Base-by-base conservation (phyloP, 2,888 invertebrate genomes). In the Drosophila phalerata region DNA sequence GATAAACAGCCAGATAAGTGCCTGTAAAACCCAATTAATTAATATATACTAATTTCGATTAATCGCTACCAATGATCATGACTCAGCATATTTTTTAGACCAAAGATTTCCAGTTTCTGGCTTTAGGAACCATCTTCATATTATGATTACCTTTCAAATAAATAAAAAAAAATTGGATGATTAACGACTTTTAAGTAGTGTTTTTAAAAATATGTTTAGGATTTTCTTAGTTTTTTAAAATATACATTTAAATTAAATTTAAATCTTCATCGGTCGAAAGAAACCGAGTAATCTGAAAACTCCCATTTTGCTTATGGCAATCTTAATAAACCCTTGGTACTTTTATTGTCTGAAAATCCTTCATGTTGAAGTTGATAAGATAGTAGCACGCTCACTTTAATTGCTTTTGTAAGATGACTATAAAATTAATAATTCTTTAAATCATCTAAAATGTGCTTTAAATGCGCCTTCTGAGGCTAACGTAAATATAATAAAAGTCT, bases 401-500 rank as follows among this genome's bases (percentile, higher is more conserved):
- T n/a, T 32, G 19, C 10, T 51, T 3, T 34, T 51, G 32, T 13
- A 32, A 19, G 8, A n/a, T 43, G 22, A 13, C 22, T n/a, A 8
- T 22, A 22, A 22, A 25, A n/a, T 8, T 5, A 34, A 11, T 43
- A 15, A 56, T 4, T 34, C 43, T 11, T 56, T 22, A 43, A 10
- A 15, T 15, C n/a, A n/a, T 42, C 37, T 43, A 9, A 19, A 32
- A 42, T n/a, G 9, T 42, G 13, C 30, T 19, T 55, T 6, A 30
- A 55, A 32, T 19, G 25, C 48, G 60, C 32, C 32, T 8, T 3
- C 17, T 32, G 17, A 43, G 9, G 45, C 10, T 28, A 28, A 10
- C 2, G 15, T 13, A 25, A 37, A 53, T 34, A 17, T 60, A 68
- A 67, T 68, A 40, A 58, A 11, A n/a, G 30, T 30, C 22, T 15